These are phyloP conservation scores for Gymnopithys bicolor DNA, from an alignment of 2,797 vertebrate genomes.

Conservation along the genomic window DNA sequence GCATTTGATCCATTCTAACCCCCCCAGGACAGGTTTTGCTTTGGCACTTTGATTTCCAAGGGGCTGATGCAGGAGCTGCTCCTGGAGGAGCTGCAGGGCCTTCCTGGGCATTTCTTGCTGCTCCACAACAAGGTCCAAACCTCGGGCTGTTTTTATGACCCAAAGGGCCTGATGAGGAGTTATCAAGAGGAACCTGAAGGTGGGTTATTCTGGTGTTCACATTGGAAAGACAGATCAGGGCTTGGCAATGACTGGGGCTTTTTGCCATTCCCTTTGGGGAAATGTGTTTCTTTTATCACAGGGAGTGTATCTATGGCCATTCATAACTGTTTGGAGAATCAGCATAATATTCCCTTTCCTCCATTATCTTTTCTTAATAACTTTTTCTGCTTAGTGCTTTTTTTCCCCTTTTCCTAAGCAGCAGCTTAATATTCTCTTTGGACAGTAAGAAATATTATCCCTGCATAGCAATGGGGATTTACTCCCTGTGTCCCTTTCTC, in stretches of 20 bases:
- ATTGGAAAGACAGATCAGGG: conserved; percentile 12
- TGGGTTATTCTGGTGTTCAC: conserved; percentile 9
- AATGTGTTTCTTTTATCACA: conserved; percentile 60
- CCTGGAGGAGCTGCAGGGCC: not conserved
- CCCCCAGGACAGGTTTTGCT: not conserved
- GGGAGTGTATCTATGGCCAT: conserved; percentile 43
- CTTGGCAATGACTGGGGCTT: not conserved
- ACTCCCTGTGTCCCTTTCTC: conserved; percentile 48
- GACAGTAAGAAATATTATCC: conserved; percentile 53
- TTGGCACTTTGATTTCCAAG: not conserved
- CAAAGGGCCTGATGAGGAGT: conserved; percentile 50
- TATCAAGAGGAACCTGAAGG: conserved; percentile 43
- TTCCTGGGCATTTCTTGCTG: conserved; percentile 31
- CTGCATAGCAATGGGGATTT: conserved; percentile 41
- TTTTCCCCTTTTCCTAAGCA: not conserved
- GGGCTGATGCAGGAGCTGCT: conserved; percentile 2
- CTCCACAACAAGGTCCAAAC: conserved; percentile 48
- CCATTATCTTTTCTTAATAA: conserved; percentile 59
- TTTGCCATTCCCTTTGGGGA: not conserved
- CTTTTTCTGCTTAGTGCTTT: conserved; percentile 21
- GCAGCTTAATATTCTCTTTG: conserved; percentile 54
- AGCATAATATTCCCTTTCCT: conserved; percentile 56
- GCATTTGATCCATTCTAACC: not conserved
- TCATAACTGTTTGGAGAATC: conserved; percentile 58
- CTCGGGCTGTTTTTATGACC: conserved; percentile 42